Base-by-base conservation (phyloP, 1,140 invertebrate genomes). In the Drepana arcuata region DNA sequence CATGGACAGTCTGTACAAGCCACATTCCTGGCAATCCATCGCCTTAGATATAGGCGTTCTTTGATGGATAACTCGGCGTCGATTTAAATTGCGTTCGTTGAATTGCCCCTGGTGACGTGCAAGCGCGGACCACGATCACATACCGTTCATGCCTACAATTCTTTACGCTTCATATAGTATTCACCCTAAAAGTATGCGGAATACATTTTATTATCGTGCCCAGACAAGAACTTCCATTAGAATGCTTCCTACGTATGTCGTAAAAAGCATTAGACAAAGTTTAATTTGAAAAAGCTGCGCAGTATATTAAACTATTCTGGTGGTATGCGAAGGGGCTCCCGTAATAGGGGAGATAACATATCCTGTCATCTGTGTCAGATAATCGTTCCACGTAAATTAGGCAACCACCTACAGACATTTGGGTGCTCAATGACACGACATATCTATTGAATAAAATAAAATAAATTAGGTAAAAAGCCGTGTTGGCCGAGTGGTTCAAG, bases 11-110 rank as follows among this genome's bases (percentile, higher is more conserved):
- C 14, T 23, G 7, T 2, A 31, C 7, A 7, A 9, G 7, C 14
- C 18, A 28, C 45, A 48, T 48, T 48, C 39, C 40, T 10, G 15
- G 34, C 3, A 37, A 41, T 34, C 45, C 39, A 18, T 29, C 34
- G 25, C 38, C 35, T 33, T 16, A 23, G 32, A 16, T 15, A 34
- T 28, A 29, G 16, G 28, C n/a, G n/a, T 25, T 26, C 9, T n/a
- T n/a, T n/a, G n/a, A n/a, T 26, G 24, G n/a, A 26, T 26, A 10
- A 10, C 24, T 26, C n/a, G 15, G 37, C 29, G 31, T 42, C 37
- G 38, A 16, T 42, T 31, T 16, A 12, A 43, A 23, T 43, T 21
- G 25, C 29, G 27, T 29, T 34, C 34, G 12, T 32, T 34, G 11
- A 21, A 33, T 41, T 9, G 18, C n/a, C n/a, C n/a, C 4, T 21